Evolutionary conservation across 2,113 vertebrate genomes (phyloP).

Genomic region (Zapus hudsonius): DNA sequence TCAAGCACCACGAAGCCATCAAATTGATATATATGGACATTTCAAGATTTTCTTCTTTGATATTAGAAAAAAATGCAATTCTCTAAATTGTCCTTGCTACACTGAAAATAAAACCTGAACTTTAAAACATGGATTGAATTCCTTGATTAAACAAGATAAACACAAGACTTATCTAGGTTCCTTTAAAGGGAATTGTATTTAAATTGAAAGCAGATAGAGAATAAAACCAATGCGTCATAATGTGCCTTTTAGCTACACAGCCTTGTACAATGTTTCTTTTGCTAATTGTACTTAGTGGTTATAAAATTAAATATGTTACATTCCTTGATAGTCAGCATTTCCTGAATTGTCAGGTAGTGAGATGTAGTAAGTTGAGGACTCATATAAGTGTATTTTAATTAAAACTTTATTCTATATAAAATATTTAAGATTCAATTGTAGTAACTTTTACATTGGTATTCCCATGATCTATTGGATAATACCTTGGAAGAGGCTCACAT

Average conservation of each 20-base stretch:
- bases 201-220: conserved; percentile 39
- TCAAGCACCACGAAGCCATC: neutral
- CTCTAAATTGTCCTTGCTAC: neutral
- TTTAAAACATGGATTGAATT: conserved; percentile 52
- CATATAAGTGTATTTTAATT: neutral
- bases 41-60: neutral
- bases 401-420: conserved; percentile 11
- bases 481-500: neutral
- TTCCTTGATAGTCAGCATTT: conserved; percentile 24
- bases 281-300: conserved; percentile 37
- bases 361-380: neutral
- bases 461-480: neutral
- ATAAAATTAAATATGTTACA: conserved; percentile 32
- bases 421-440: neutral
- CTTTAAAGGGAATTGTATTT: conserved; percentile 36
- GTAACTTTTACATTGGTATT: neutral
- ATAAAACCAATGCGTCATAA: neutral
- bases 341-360: conserved; percentile 13
- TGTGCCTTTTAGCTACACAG: neutral
- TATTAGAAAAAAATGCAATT: conserved; percentile 34
- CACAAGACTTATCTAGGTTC: conserved; percentile 25
- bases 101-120: conserved; percentile 7
- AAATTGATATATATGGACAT: neutral
- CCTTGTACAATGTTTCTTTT: conserved; percentile 35
- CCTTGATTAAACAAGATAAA: conserved; percentile 43